Evolutionary conservation across 2,113 vertebrate genomes (phyloP).

Genomic region (Cephalopterus ornatus): DNA sequence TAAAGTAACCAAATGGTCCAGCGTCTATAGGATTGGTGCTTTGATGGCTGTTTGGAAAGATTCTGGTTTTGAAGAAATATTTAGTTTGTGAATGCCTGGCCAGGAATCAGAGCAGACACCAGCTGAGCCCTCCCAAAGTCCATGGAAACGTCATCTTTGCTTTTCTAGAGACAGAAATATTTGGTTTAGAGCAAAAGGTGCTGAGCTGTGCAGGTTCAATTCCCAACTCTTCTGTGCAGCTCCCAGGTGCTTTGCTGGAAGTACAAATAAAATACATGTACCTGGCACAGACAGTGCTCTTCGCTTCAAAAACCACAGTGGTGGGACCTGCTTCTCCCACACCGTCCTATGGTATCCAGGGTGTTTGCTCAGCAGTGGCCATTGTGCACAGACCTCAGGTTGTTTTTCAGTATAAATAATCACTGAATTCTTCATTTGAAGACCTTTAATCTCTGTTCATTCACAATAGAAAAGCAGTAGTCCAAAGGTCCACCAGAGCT

Average conservation of each 20-base stretch:
- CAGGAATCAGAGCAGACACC: not conserved
- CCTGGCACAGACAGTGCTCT: not conserved
- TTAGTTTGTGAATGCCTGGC: not conserved
- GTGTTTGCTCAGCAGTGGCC: not conserved
- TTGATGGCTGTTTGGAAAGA: not conserved
- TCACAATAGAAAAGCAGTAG: not conserved
- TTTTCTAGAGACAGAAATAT: not conserved
- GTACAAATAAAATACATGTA: accelerated
- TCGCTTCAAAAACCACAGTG: not conserved
- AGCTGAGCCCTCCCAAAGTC: not conserved
- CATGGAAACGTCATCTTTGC: accelerated
- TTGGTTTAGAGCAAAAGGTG: not conserved
- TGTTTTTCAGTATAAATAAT: not conserved
- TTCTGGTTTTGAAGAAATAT: not conserved
- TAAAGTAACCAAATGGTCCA: not conserved
- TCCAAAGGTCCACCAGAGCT: not conserved
- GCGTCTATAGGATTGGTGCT: accelerated
- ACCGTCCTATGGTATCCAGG: not conserved
- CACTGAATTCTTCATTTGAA: not conserved
- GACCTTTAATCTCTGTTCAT: not conserved
- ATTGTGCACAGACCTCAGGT: accelerated
- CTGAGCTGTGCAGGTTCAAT: not conserved
- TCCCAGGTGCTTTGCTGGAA: not conserved
- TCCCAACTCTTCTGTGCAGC: not conserved
- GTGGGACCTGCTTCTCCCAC: not conserved